A percentile compares a stretch with the other conserved stretches of the same genome.
These are phyloP conservation scores for Onychostoma macrolepis DNA, from an alignment of 2,113 vertebrate genomes.

Conservation along the genomic window DNA sequence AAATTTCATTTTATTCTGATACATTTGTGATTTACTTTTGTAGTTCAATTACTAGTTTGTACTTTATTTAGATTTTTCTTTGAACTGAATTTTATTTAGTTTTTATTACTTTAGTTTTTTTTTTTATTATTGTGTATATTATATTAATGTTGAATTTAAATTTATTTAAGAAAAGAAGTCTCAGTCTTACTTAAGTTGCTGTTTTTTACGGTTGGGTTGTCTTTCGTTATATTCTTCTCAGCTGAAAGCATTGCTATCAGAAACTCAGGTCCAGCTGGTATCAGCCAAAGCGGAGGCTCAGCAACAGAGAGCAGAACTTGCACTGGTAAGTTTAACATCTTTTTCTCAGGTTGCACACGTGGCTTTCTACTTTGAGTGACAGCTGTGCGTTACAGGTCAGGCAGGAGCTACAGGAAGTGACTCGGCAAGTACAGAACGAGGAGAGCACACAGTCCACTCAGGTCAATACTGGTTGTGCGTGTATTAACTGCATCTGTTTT, in stretches of 20 bases:
- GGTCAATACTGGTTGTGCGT: conserved; percentile 56
- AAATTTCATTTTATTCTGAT: too few relatives aligned
- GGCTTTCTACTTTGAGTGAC: conserved; percentile 42
- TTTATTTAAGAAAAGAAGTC: neutral
- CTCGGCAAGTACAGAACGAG: conserved; percentile 71
- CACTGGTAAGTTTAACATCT: conserved; percentile 72
- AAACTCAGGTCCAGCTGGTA: conserved; percentile 80
- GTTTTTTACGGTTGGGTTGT: neutral
- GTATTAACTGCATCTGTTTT: neutral
- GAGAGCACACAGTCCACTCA: conserved; percentile 58
- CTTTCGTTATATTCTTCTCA: conserved; percentile 51
- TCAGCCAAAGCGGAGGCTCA: conserved; percentile 78
- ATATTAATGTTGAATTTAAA: neutral
- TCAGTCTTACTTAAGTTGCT: neutral
- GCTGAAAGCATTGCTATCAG: conserved; percentile 80
- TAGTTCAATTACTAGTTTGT: too few relatives aligned
- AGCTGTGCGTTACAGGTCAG: conserved; percentile 75
- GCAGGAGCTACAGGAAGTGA: conserved; percentile 77
- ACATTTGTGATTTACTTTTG: too few relatives aligned
- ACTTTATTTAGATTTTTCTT: too few relatives aligned
- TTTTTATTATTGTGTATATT: neutral
- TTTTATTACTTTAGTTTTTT: too few relatives aligned
- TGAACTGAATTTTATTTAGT: too few relatives aligned
- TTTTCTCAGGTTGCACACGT: neutral
- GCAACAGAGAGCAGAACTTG: conserved; percentile 81